A percentile compares a stretch with the other conserved stretches of the same genome.
These are phyloP conservation scores for Ascidia mentula DNA, from an alignment of 23 tunicate species.

Conservation along the genomic window DNA sequence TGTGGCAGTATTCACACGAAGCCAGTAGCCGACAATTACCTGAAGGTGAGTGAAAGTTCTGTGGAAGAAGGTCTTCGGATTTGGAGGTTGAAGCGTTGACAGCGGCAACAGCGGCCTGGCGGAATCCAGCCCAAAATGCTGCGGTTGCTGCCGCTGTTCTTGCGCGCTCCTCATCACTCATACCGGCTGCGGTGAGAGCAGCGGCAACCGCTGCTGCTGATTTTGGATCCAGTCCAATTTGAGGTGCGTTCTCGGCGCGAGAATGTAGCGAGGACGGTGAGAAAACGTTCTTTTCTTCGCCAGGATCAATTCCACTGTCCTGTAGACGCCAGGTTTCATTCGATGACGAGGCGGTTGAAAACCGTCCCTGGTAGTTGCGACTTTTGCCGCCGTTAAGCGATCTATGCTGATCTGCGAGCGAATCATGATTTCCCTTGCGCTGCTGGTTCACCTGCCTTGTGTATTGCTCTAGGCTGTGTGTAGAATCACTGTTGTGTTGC, in stretches of 20 bases:
- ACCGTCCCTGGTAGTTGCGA: not conserved
- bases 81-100: constrained; percentile 51
- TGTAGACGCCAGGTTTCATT: constrained; percentile 15
- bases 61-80: constrained; percentile 16
- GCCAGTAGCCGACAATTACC: not conserved
- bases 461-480: not conserved
- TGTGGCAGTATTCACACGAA: not conserved
- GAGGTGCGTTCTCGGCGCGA: constrained; percentile 10
- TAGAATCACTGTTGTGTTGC: not conserved
- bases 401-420: not conserved
- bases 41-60: constrained; percentile 2
- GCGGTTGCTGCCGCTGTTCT: constrained; percentile 57
- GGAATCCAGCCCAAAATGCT: constrained; percentile 85
- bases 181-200: constrained; percentile 26
- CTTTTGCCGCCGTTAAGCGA: not conserved
- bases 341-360: constrained; percentile 16
- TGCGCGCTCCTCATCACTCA: constrained; percentile 71
- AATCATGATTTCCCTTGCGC: not conserved
- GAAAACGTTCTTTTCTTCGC: constrained; percentile 3
- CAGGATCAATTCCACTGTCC: not conserved
- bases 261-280: not conserved
- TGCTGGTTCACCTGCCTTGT: not conserved
- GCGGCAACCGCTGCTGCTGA: constrained; percentile 28
- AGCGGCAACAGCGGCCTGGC: constrained; percentile 74
- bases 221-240: constrained; percentile 19